Base-by-base conservation (phyloP, 2,888 invertebrate genomes). In the Artemia sinica region DNA sequence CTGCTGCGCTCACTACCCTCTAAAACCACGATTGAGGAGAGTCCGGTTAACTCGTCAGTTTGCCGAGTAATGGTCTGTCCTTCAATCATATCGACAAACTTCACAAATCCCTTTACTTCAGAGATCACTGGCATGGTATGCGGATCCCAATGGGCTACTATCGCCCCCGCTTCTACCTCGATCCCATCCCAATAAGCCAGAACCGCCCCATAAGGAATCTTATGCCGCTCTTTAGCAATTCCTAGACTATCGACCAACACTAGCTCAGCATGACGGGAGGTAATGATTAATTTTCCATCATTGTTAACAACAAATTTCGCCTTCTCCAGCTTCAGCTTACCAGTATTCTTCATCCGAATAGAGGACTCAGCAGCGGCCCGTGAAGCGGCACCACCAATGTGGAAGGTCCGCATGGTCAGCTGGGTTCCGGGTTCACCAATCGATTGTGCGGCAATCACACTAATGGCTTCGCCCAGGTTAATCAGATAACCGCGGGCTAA, bases 21-120 rank as follows among this genome's bases (percentile, higher is more conserved):
- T 13, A 51, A 70, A 9, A 69, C 63, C 14, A 70, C 69, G 11
- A 13, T 68, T 41, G 13, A 13, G 12, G 12, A 10, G 69, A 18
- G 69, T 9, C 69, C 69, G 50, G 69, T 69, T 14, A 18, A 51
- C 68, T 69, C 69, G 69, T 69, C 69, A 12, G 70, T 12, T 52
- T 70, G 13, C 49, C 70, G 58, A 12, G 13, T 12, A 13, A 70
- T 12, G 10, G 69, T 69, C 18, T 50, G 49, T 12, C 70, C 70
- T 14, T 69, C 69, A 11, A 52, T 50, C 18, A 69, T n/a, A 49
- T 50, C 41, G 12, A 63, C 70, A 48, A 70, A 70, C 18, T 70
- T 28, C 12, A 70, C 70, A 12, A 18, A n/a, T 14, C 69, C 69
- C 11, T 12, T n/a, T 11, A 70, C 12, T 58, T 69, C 69, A 13